These are phyloP conservation scores for Tipula vernalis DNA, from an alignment of 2,888 invertebrate species.

Conservation along the genomic window DNA sequence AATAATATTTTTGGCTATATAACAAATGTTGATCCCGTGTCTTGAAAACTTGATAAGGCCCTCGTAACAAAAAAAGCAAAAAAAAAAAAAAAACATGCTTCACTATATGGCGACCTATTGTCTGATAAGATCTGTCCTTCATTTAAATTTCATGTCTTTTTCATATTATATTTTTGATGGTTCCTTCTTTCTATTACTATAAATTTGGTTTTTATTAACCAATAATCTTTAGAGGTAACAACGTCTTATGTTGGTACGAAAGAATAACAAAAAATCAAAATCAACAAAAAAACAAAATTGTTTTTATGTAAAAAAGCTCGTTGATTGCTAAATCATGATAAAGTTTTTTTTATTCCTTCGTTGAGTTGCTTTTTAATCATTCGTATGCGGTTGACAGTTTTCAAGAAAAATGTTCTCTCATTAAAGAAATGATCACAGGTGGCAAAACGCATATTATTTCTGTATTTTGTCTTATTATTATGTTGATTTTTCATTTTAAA, in stretches of 20 bases:
- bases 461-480: background rate
- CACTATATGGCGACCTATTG: constrained; percentile 8
- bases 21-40: background rate
- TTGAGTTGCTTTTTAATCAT: background rate
- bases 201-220: background rate
- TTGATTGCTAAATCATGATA: constrained; percentile 7
- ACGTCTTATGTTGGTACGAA: too few species aligned
- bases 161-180: constrained; percentile 5
- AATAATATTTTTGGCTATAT: background rate
- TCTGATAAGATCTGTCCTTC: constrained; percentile 9
- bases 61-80: background rate
- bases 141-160: constrained; percentile 6
- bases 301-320: background rate
- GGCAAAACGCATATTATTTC: background rate
- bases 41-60: background rate
- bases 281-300: background rate
- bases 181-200: background rate
- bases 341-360: background rate
- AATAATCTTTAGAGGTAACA: background rate
- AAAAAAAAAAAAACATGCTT: background rate
- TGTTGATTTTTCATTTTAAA: background rate
- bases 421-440: constrained; percentile 7
- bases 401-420: constrained; percentile 8
- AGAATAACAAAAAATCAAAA: background rate
- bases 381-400: constrained; percentile 6